A percentile compares a stretch with the other conserved stretches of the same genome.
phyloP scores from a whole-genome alignment of 2,113 vertebrate genomes.

The Pungitius pungitius region DNA sequence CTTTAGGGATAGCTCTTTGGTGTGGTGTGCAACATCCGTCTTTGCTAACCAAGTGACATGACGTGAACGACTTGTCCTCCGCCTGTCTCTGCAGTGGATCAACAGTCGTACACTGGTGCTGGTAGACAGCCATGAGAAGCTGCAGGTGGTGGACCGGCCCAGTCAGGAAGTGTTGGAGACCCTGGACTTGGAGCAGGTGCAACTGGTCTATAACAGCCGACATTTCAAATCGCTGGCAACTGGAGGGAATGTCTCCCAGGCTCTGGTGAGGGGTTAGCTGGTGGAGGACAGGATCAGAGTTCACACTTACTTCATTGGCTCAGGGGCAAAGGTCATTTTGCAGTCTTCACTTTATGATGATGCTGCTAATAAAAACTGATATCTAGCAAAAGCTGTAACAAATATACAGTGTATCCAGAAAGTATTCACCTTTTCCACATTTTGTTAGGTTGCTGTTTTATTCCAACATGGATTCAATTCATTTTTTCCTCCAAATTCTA shows the following conservation, averaged over 20 bases:
- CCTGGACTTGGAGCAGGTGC: constrained; percentile 92
- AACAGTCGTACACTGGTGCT: constrained; percentile 92
- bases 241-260: constrained; percentile 96
- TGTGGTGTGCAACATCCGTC: too few relatives aligned
- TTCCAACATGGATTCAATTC: too few relatives aligned
- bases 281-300: background rate
- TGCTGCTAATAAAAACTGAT: background rate
- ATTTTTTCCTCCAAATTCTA: too few relatives aligned
- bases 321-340: background rate
- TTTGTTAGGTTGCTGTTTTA: too few relatives aligned
- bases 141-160: constrained; percentile 92
- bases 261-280: constrained; percentile 82
- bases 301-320: background rate
- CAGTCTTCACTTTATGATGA: background rate
- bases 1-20: background rate
- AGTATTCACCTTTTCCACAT: too few relatives aligned
- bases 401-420: too few relatives aligned
- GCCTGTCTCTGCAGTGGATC: constrained; percentile 86
- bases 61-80: background rate
- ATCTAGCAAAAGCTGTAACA: too few relatives aligned
- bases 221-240: constrained; percentile 98
- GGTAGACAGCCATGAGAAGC: constrained; percentile 94
- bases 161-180: constrained; percentile 94
- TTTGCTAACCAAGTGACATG: too few relatives aligned
- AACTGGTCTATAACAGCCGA: constrained; percentile 96